phyloP scores from a whole-genome alignment of 2,797 vertebrate genomes.

The Syndactyla subalaris region DNA sequence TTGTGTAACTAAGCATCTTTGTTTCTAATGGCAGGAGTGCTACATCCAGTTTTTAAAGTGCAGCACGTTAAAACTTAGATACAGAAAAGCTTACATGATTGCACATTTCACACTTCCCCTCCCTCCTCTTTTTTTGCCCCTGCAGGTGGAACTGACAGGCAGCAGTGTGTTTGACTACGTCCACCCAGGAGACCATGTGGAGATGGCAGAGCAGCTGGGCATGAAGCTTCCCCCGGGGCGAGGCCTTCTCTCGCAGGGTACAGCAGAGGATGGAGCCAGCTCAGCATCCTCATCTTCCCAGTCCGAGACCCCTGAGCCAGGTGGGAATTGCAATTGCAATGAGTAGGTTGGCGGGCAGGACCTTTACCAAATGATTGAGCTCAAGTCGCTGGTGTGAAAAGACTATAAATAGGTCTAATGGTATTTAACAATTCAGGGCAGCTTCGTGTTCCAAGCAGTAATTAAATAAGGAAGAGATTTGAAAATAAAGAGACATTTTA shows the following conservation, averaged over 20 bases:
- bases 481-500: slow-evolving; percentile 85
- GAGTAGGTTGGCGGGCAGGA: slow-evolving; percentile 77
- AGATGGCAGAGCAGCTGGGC: slow-evolving; percentile 98
- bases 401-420: slow-evolving; percentile 79
- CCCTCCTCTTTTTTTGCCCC: slow-evolving; percentile 35
- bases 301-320: slow-evolving; percentile 96
- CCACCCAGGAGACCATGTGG: slow-evolving; percentile 97
- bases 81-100: slow-evolving; percentile 26
- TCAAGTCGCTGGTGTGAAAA: slow-evolving; percentile 74
- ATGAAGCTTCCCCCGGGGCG: slow-evolving; percentile 97
- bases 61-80: not conserved
- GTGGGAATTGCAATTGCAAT: slow-evolving; percentile 82
- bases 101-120: slow-evolving; percentile 13
- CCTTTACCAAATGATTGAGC: slow-evolving; percentile 78
- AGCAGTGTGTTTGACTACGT: slow-evolving; percentile 98
- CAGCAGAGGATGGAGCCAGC: slow-evolving; percentile 90
- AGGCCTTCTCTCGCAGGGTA: slow-evolving; percentile 90
- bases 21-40: slow-evolving; percentile 26
- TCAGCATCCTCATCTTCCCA: slow-evolving; percentile 97
- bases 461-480: slow-evolving; percentile 83
- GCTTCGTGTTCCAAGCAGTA: slow-evolving; percentile 75
- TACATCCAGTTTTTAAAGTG: slow-evolving; percentile 29
- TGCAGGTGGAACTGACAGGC: slow-evolving; percentile 97
- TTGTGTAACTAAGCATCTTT: slow-evolving; percentile 26
- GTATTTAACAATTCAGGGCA: slow-evolving; percentile 82